Percentiles rank a stretch among this genome's conserved stretches.
Evolutionary conservation across 2,888 invertebrate species (phyloP).

Genomic region (Drosophila melanosoma): DNA sequence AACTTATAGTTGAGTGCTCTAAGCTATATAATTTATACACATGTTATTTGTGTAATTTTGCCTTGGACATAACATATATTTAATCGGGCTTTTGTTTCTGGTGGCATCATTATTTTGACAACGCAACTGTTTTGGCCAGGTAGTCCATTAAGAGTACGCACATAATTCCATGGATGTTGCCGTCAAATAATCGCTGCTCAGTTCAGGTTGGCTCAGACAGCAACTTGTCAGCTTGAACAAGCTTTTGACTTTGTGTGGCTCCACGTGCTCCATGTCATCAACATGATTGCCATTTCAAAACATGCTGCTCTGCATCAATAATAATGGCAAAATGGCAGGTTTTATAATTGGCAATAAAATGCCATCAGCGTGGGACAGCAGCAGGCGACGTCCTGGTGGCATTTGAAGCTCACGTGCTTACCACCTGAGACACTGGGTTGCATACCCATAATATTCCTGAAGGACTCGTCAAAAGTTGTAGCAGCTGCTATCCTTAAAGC

Average conservation of each 20-base stretch:
- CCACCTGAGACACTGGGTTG: slow-evolving; percentile 31
- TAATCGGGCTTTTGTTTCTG: slow-evolving; percentile 30
- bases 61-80: slow-evolving; percentile 4
- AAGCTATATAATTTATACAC: neutral
- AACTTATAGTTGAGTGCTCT: neutral
- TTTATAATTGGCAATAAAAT: slow-evolving; percentile 78
- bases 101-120: slow-evolving; percentile 10
- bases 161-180: slow-evolving; percentile 10
- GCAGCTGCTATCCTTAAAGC: slow-evolving; percentile 44
- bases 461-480: neutral
- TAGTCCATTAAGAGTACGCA: slow-evolving; percentile 27
- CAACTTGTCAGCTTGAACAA: slow-evolving; percentile 61
- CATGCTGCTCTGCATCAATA: slow-evolving; percentile 52
- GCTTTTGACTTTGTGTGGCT: slow-evolving; percentile 15
- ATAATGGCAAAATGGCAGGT: slow-evolving; percentile 71
- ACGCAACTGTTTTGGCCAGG: slow-evolving; percentile 24
- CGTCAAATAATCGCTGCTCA: slow-evolving; percentile 19
- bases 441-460: neutral
- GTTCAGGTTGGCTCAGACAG: slow-evolving; percentile 25
- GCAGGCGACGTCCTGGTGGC: slow-evolving; percentile 12
- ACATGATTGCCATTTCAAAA: slow-evolving; percentile 72
- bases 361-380: slow-evolving; percentile 59
- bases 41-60: slow-evolving; percentile 2
- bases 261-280: slow-evolving; percentile 57
- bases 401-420: slow-evolving; percentile 53